Evolutionary conservation across 2,888 invertebrate genomes (phyloP).

Genomic region (Campoplex nolae): DNA sequence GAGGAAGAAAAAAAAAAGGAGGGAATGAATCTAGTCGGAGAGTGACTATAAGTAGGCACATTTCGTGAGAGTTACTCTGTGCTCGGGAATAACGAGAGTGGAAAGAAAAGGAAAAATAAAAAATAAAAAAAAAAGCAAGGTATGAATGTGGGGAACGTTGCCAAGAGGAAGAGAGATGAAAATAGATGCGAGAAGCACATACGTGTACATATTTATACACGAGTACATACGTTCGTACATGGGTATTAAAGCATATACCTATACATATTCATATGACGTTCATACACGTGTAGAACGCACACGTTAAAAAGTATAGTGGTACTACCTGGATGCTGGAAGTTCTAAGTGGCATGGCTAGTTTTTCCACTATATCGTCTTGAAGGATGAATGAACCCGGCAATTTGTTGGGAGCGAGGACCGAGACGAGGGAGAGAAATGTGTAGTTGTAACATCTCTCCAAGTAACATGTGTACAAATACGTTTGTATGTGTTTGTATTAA

Average conservation of each 20-base stretch:
- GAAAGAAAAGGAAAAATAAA: neutral
- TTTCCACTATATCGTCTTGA: slow-evolving; percentile 78
- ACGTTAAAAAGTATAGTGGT: neutral
- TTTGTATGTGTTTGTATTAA: slow-evolving; percentile 19
- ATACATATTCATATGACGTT: neutral
- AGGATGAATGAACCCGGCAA: slow-evolving; percentile 85
- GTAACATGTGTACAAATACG: neutral
- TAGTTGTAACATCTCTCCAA: slow-evolving; percentile 54
- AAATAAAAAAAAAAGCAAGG: neutral
- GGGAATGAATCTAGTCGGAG: slow-evolving; percentile 24
- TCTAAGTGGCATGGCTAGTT: slow-evolving; percentile 79
- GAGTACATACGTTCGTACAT: neutral
- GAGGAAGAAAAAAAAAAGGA: neutral
- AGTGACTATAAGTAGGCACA: slow-evolving; percentile 47
- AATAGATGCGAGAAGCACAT: slow-evolving; percentile 24
- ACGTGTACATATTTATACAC: no score
- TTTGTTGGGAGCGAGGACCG: slow-evolving; percentile 83
- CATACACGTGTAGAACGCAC: neutral
- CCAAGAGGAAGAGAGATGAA: slow-evolving; percentile 50
- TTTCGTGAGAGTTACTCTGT: slow-evolving; percentile 58
- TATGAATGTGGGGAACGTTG: slow-evolving; percentile 44
- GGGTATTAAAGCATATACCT: neutral
- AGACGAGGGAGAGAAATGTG: slow-evolving; percentile 31
- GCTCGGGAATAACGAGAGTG: slow-evolving; percentile 18
- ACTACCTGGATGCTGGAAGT: slow-evolving; percentile 45